Conservation (phyloP, 1,140 invertebrate species). For the Macrostomum lignano region DNA sequence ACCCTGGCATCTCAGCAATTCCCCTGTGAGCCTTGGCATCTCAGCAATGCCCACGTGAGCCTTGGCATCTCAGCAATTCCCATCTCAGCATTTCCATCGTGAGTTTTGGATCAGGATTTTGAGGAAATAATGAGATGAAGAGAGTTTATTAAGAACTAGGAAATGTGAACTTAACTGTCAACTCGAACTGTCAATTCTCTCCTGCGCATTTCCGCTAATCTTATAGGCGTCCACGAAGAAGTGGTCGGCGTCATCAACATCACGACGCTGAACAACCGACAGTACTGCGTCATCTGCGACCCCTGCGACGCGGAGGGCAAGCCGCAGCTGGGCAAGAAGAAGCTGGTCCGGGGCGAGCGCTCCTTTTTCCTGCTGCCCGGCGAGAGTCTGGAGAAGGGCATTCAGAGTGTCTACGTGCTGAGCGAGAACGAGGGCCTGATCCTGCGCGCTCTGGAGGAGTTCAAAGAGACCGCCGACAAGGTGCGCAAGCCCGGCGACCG, state of each 20-base stretch:
- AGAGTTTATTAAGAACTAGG: too few relatives aligned
- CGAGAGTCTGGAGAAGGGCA: conserved; percentile 28
- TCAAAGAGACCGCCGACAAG: too few relatives aligned
- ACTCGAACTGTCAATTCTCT: too few relatives aligned
- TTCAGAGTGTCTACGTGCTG: conserved; percentile 29
- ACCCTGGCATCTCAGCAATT: too few relatives aligned
- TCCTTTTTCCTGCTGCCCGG: conserved; percentile 31
- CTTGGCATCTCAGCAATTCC: too few relatives aligned
- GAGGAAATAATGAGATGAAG: too few relatives aligned
- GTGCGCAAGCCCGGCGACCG: conserved; percentile 27
- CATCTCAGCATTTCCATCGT: too few relatives aligned
- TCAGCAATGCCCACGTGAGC: too few relatives aligned
- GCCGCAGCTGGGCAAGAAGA: conserved; percentile 29
- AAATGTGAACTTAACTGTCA: too few relatives aligned
- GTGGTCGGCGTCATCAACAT: conserved; percentile 27
- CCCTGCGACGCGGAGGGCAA: conserved; percentile 27
- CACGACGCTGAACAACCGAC: conserved; percentile 27
- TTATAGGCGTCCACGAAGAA: conserved; percentile 32
- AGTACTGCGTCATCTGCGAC: conserved; percentile 31
- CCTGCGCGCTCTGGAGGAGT: conserved; percentile 26
- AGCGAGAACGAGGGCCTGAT: conserved; percentile 31
- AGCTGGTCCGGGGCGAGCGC: conserved; percentile 28
- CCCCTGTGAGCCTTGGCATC: too few relatives aligned
- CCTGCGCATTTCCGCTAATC: too few relatives aligned
- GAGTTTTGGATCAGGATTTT: too few relatives aligned